Evolutionary conservation across 1,140 invertebrate genomes (phyloP), one percentile per base, ranked within the genome.

Genomic region (Drosophila sulfurigaster): DNA sequence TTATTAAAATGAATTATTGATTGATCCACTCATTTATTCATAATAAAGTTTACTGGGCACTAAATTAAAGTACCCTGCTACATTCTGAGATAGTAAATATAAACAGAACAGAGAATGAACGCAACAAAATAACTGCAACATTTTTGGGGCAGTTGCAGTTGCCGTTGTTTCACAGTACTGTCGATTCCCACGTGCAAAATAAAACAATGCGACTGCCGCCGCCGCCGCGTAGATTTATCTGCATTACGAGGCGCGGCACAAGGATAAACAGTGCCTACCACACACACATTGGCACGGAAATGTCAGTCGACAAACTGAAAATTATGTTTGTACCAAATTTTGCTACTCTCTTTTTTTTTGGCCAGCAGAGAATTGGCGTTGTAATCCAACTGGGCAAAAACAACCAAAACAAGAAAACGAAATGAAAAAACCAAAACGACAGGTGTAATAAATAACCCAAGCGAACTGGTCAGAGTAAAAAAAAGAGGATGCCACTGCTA

Each of bases 301-400:
- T 83, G 83, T 87, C 83, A 88, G 83, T 87, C 83, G 83, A 80
- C 70, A 81, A 89, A 88, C 85, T 88, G 81, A 78, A 89, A 87
- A 87, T 87, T 89, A 87, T 88, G 85, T 89, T 89, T 88, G 83
- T 88, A 78, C 81, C 85, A 80, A 89, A 89, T 88, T 78, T 51
- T 43, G 68, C 28, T 76, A 25, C 46, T 68, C 60, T 43, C 56
- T 60, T 70, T 54, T 58, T 63, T 73, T 64, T 80, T 65, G 77
- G 77, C 65, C 77, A 73, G 57, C 45, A 41, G 67, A 49, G 70
- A 48, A 70, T 75, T 64, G 78, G 52, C 57, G 45, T 58, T 57
- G 69, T 78, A 81, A 65, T 81, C 69, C 78, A 65, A 74, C 62
- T 54, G 74, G 20, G 57, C 46, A 70, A 77, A 78, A 78, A 82